phyloP scores from a whole-genome alignment of 1,140 invertebrate species.

The Anastrepha ludens region DNA sequence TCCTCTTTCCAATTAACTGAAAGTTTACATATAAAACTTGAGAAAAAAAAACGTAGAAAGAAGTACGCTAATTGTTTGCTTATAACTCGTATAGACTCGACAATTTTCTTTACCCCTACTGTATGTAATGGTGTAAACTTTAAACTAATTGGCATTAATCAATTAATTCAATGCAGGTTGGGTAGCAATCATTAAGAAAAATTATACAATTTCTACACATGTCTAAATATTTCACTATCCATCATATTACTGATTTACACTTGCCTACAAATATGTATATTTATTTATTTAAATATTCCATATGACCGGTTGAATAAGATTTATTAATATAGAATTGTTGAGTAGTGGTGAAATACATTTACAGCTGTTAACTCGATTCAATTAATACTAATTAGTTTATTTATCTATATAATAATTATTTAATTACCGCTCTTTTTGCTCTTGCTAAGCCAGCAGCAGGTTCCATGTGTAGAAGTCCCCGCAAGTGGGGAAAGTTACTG shows the following conservation, averaged over 20 bases:
- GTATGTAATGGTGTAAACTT: not conserved
- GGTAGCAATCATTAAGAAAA: not conserved
- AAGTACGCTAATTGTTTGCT: no score
- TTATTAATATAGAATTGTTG: not conserved
- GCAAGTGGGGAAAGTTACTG: no score
- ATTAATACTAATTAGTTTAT: not conserved
- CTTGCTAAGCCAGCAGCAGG: no score
- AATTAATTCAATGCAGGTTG: not conserved
- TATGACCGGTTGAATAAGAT: not conserved
- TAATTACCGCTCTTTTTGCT: no score
- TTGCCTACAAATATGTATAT: not conserved
- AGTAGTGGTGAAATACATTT: not conserved
- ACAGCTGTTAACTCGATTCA: not conserved
- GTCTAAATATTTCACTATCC: not conserved
- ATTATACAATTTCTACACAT: constrained; percentile 18
- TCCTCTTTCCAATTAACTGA: no score
- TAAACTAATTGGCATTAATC: not conserved
- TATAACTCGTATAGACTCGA: no score
- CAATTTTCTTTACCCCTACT: no score
- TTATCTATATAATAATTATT: not conserved
- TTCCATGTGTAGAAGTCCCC: no score
- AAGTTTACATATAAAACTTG: no score
- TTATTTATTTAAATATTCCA: not conserved
- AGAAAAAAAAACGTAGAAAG: no score
- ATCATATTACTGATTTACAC: not conserved